A percentile compares a stretch with the other conserved stretches of the same genome.
phyloP scores from a whole-genome alignment of 2,888 invertebrate species.

The Formica aserva region DNA sequence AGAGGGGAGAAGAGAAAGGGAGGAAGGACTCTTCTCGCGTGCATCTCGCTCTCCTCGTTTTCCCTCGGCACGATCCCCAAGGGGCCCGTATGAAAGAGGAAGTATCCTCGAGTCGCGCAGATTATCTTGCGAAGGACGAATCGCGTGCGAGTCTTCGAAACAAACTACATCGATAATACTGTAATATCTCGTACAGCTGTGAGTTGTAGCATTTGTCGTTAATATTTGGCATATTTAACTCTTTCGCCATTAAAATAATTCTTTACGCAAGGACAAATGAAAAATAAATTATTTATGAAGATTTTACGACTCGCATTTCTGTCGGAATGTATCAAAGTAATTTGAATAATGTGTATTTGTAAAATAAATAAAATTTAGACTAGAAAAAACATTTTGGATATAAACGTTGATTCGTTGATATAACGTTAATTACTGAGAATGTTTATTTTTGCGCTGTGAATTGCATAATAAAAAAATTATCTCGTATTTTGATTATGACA shows the following conservation, averaged over 20 bases:
- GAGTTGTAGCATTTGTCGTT: background rate
- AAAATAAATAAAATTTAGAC: background rate
- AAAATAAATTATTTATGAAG: background rate
- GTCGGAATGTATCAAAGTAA: slow-evolving; percentile 3
- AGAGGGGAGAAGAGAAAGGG: background rate
- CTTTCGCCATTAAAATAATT: background rate
- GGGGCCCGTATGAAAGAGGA: slow-evolving; percentile 6
- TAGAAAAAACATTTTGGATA: background rate
- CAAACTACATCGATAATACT: slow-evolving; percentile 10
- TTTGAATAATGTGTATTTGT: slow-evolving; percentile 9
- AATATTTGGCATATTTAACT: background rate
- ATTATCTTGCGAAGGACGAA: slow-evolving; percentile 19
- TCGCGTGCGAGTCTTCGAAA: slow-evolving; percentile 29
- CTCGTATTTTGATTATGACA: slow-evolving; percentile 26
- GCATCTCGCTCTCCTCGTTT: background rate
- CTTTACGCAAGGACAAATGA: background rate
- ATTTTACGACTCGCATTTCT: background rate
- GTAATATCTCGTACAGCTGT: background rate
- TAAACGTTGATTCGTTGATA: slow-evolving; percentile 27
- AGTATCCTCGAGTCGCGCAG: slow-evolving; percentile 37
- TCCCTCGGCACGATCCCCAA: slow-evolving; percentile 5
- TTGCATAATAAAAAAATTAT: slow-evolving; percentile 31
- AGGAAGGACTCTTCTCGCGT: background rate
- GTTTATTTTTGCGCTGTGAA: slow-evolving; percentile 24
- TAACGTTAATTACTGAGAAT: slow-evolving; percentile 33